Percentiles rank a stretch among this genome's conserved stretches.
phyloP scores from a whole-genome alignment of 2,888 invertebrate species.

The Rhamnusium bicolor region DNA sequence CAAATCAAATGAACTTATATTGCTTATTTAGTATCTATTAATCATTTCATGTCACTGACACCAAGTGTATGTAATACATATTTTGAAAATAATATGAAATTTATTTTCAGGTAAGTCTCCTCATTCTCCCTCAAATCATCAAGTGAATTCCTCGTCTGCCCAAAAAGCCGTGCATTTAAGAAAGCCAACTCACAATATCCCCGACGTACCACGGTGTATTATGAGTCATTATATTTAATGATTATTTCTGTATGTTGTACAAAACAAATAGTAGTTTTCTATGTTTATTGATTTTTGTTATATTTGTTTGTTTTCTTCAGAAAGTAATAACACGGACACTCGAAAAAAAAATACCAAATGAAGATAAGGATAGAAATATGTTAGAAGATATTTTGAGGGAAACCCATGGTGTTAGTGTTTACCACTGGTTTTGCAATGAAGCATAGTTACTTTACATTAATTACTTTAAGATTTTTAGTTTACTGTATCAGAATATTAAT shows the following conservation, averaged over 20 bases:
- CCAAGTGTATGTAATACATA: background rate
- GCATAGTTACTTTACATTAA: conserved; percentile 3
- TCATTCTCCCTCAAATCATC: conserved; percentile 8
- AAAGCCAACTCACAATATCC: conserved; percentile 70
- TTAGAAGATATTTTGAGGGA: conserved; percentile 76
- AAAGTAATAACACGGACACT: conserved; percentile 55
- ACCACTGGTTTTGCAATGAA: conserved; percentile 72
- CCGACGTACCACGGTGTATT: conserved; percentile 78
- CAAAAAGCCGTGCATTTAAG: conserved; percentile 53
- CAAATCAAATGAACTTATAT: too few relatives aligned
- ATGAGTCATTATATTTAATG: conserved; percentile 76
- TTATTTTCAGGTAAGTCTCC: conserved; percentile 14
- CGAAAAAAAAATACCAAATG: conserved; percentile 64
- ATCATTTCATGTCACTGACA: too few relatives aligned
- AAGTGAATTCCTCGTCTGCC: conserved; percentile 17
- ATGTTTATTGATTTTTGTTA: conserved; percentile 35
- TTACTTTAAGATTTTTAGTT: background rate
- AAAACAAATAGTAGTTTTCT: conserved; percentile 1
- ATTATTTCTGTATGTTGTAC: background rate
- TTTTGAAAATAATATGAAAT: conserved; percentile 3
- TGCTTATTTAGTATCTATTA: too few relatives aligned
- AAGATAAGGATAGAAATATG: conserved; percentile 50
- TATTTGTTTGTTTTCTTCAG: conserved; percentile 67
- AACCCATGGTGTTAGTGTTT: conserved; percentile 78
- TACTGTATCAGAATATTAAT: background rate